Evolutionary conservation across 1,140 invertebrate species (phyloP), one percentile per base, ranked within the genome.

Genomic region (Drosophila ironensis): DNA sequence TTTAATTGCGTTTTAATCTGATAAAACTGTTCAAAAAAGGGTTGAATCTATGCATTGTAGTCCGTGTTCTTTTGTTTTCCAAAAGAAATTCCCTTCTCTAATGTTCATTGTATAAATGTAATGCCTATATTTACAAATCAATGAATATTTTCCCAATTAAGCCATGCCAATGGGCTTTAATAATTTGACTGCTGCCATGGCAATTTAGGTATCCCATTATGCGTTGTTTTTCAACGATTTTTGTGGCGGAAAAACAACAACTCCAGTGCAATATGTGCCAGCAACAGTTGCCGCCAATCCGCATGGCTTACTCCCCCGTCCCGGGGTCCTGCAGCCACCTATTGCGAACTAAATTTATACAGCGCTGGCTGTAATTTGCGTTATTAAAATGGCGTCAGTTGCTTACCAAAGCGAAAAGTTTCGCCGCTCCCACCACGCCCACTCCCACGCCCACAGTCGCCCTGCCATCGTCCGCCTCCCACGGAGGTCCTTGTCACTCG

Each of bases 311-410:
- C 63, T 25, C n/a, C 24, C 20, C 17, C 25, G 7, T 25, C 27
- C 30, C 60, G n/a, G 12, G n/a, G 5, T 1, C 28, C 28, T 2
- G 4, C 28, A 33, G 14, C 35, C 66, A 14, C 19, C 54, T 24
- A 68, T 41, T 47, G 50, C 28, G 66, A 69, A 80, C 71, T 69
- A 73, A 84, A 81, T 84, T 69, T 73, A 72, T 78, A 77, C 78
- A 78, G 17, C 56, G 73, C 57, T 73, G 63, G 54, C 63, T 78
- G 69, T 86, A 86, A 84, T 82, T 82, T 82, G 67, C 61, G 77
- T 82, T 81, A 82, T 81, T 82, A 82, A 81, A 81, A 81, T 82
- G 77, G 77, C 77, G 77, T 81, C 77, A 76, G 77, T 82, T 81
- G 76, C 68, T 76, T 72, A 63, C 66, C 77, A 81, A 72, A 71